Evolutionary conservation across 2,113 vertebrate genomes (phyloP).

Genomic region (Odontesthes bonariensis): DNA sequence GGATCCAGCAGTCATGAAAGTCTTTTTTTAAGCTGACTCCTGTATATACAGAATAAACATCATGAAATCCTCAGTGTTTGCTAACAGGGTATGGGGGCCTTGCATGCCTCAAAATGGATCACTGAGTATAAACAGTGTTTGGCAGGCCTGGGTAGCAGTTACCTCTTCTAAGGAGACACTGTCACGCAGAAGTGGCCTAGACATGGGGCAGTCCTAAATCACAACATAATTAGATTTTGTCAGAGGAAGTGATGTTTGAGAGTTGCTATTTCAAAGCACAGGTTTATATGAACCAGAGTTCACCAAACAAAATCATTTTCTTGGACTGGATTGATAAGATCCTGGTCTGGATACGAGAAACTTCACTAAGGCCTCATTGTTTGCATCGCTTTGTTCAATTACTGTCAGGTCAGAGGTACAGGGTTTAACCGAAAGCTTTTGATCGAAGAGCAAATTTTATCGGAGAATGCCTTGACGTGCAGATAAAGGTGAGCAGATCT

Average conservation of each 20-base stretch:
- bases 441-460: not conserved
- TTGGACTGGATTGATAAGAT: slow-evolving; percentile 25
- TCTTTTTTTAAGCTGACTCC: slow-evolving; percentile 81
- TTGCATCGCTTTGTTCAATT: slow-evolving; percentile 5
- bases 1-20: slow-evolving; percentile 66
- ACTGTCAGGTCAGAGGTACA: slow-evolving; percentile 1
- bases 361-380: slow-evolving; percentile 5
- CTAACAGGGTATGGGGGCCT: slow-evolving; percentile 67
- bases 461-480: too few relatives aligned
- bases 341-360: slow-evolving; percentile 12
- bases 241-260: slow-evolving; percentile 50
- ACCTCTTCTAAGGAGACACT: slow-evolving; percentile 74
- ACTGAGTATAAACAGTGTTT: slow-evolving; percentile 81
- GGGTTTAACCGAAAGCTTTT: not conserved
- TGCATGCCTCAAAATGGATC: slow-evolving; percentile 80
- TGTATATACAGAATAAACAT: slow-evolving; percentile 84
- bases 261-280: slow-evolving; percentile 34
- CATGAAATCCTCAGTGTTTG: slow-evolving; percentile 78
- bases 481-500: not conserved
- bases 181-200: slow-evolving; percentile 81
- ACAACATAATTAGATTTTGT: slow-evolving; percentile 62
- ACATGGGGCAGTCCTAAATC: slow-evolving; percentile 61
- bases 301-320: slow-evolving; percentile 35
- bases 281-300: slow-evolving; percentile 42
- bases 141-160: slow-evolving; percentile 78